Conservation (phyloP, 2,888 invertebrate species). For the Sipha maydis region DNA sequence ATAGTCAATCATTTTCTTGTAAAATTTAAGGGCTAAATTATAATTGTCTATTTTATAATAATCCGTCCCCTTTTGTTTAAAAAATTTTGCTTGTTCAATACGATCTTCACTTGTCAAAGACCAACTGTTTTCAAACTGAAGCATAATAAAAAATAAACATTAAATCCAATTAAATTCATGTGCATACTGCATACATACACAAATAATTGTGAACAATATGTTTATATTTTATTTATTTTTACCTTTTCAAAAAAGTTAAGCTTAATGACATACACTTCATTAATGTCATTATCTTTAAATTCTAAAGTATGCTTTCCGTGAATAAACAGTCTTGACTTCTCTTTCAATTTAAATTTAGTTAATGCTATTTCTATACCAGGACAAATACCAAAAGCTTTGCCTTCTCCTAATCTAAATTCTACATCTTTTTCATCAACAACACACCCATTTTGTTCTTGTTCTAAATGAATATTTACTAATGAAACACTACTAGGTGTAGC, state of each 20-base stretch:
- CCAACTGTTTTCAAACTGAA: conserved; percentile 81
- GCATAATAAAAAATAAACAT: conserved; percentile 63
- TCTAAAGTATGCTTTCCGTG: conserved; percentile 81
- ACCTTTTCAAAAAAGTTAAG: conserved; percentile 84
- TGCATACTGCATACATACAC: neutral
- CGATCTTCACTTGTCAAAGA: conserved; percentile 82
- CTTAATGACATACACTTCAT: conserved; percentile 83
- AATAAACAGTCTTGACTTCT: conserved; percentile 79
- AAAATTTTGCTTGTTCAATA: conserved; percentile 81
- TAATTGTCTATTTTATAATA: conserved; percentile 87
- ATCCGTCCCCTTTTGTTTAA: conserved; percentile 90
- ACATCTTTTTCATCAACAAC: conserved; percentile 86
- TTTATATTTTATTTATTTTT: neutral
- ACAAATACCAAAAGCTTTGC: conserved; percentile 74
- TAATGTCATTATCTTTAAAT: conserved; percentile 78
- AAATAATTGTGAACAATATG: neutral
- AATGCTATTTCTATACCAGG: conserved; percentile 86
- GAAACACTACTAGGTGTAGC: conserved; percentile 84
- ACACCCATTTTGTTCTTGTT: conserved; percentile 74
- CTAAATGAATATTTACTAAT: conserved; percentile 81
- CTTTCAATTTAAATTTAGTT: conserved; percentile 82
- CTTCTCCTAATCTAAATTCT: conserved; percentile 87
- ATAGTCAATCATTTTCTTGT: conserved; percentile 78
- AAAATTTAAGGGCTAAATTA: conserved; percentile 84
- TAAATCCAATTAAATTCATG: conserved; percentile 2